Base-by-base conservation (phyloP, 1,140 invertebrate species). In the Dreissena polymorpha region DNA sequence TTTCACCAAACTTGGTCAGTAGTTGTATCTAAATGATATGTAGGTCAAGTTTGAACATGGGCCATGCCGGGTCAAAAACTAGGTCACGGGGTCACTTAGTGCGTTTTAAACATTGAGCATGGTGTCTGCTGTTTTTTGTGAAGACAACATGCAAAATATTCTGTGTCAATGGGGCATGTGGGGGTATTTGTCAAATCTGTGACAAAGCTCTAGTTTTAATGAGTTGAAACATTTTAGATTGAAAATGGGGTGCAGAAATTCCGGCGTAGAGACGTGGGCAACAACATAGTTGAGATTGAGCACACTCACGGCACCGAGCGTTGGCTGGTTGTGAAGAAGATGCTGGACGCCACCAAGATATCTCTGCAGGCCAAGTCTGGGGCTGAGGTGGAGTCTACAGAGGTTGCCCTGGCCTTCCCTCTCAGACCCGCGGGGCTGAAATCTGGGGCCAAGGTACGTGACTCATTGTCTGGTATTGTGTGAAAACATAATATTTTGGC, bases 341-440 rank as follows among this genome's bases (percentile, higher is more conserved):
- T 86, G 55, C 75, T 93, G 81, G 90, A 92, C 87, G 91, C 91
- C 18, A 88, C 87, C 8, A 75, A 87, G 50, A 89, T 93, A 23
- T 93, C 92, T 14, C 16, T 78, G 23, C 84, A 92, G 90, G 89
- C 89, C 13, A 93, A 93, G 78, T 91, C 92, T 18, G 92, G 90
- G 1, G 87, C 89, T 0, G 90, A 93, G 16, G 90, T 92, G 14
- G 91, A 92, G 71, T 92, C 91, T 18, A 92, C 91, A 74, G 92
- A 93, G 65, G 90, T 93, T 39, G 91, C 92, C 14, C 78, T 93
- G n/a, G 92, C 91, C 2, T 92, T 93, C 76, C 91, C 91, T 10
- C 80, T 92, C 0, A 78, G 79, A 25, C 65, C 82, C 14, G 71
- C 84, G 39, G 71, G 77, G 51, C 81, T 84, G n/a, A 83, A 83